Conservation (phyloP, 2,797 vertebrate genomes). For the Pelochelys cantorii region DNA sequence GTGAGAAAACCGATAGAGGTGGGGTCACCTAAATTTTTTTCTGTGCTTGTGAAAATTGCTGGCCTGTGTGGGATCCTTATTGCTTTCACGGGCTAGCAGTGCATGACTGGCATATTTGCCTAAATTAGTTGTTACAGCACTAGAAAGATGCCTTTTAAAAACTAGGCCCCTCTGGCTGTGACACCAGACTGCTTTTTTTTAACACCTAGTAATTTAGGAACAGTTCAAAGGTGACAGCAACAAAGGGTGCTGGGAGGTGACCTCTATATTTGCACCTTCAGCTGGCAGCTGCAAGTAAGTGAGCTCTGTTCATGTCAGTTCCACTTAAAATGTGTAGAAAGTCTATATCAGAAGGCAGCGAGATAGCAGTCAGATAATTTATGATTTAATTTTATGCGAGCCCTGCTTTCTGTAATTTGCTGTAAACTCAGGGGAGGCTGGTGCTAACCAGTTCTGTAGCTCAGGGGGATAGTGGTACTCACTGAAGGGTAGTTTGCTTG, state of each 20-base stretch:
- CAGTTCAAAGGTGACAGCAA: constrained; percentile 84
- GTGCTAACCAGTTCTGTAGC: constrained; percentile 89
- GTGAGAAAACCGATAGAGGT: constrained; percentile 91
- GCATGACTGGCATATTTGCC: constrained; percentile 83
- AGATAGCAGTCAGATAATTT: constrained; percentile 98
- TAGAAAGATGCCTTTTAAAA: constrained; percentile 79
- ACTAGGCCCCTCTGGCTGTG: constrained; percentile 71
- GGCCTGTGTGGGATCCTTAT: constrained; percentile 83
- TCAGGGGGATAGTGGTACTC: constrained; percentile 85
- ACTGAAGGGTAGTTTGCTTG: constrained; percentile 88
- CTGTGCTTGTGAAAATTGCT: constrained; percentile 83
- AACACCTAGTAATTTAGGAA: constrained; percentile 81
- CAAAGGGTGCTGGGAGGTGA: constrained; percentile 80
- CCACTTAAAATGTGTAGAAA: constrained; percentile 88
- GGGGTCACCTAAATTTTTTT: constrained; percentile 91
- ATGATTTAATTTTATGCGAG: constrained; percentile 99
- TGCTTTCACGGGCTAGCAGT: constrained; percentile 79
- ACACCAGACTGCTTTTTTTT: constrained; percentile 32
- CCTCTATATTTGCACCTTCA: constrained; percentile 83
- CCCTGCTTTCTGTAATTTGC: constrained; percentile 98
- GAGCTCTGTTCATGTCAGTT: constrained; percentile 85
- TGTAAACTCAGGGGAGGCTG: constrained; percentile 90
- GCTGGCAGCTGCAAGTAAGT: constrained; percentile 82
- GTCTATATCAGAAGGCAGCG: constrained; percentile 89
- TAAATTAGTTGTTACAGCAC: constrained; percentile 83